A percentile compares a stretch with the other conserved stretches of the same genome.
Evolutionary conservation across 2,888 invertebrate genomes (phyloP).

Genomic region (Oxystoma pomonae): DNA sequence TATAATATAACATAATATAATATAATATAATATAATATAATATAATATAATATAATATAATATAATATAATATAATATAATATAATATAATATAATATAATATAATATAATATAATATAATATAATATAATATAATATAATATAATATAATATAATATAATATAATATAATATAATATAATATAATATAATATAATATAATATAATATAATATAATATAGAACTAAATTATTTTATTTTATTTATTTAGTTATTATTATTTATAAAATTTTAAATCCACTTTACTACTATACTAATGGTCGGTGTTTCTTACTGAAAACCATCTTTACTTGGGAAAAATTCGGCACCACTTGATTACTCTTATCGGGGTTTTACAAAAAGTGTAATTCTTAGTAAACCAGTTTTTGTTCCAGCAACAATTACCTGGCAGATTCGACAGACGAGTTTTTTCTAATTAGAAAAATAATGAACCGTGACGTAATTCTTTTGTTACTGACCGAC

Average conservation of each 20-base stretch:
- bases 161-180: not conserved
- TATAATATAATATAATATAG: not conserved
- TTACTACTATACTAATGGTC: no score
- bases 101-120: not conserved
- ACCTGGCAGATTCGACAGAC: conserved; percentile 11
- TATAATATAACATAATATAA: not conserved
- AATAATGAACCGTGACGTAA: conserved; percentile 14
- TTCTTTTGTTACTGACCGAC: conserved; percentile 12
- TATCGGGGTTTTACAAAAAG: no score
- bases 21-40: not conserved
- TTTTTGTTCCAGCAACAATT: not conserved
- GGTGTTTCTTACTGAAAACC: no score
- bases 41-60: not conserved
- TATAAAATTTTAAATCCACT: no score
- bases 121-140: not conserved
- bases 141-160: not conserved
- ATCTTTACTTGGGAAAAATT: no score
- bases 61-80: not conserved
- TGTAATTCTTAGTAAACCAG: not conserved
- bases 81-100: not conserved
- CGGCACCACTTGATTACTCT: no score
- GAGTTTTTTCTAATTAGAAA: conserved; percentile 13
- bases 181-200: not conserved
- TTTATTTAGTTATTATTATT: no score
- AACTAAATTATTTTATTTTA: no score